A percentile compares a stretch with the other conserved stretches of the same genome.
phyloP scores from a whole-genome alignment of 2,797 vertebrate species.

The Nothura maculosa region DNA sequence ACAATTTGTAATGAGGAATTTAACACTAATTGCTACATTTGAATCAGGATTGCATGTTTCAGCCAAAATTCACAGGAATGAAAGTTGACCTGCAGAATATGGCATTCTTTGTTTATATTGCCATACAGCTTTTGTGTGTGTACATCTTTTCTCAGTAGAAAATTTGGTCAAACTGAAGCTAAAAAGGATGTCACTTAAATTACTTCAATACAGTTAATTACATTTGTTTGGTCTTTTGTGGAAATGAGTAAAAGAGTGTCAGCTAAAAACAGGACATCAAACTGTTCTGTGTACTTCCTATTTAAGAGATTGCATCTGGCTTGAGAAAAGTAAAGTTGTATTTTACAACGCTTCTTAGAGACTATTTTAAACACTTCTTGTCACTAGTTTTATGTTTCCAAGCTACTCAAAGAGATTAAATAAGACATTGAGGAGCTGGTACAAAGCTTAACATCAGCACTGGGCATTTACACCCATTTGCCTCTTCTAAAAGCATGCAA shows the following conservation, averaged over 20 bases:
- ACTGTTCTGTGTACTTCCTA: neutral
- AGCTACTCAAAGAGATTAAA: conserved; percentile 12
- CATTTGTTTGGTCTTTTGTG: conserved; percentile 21
- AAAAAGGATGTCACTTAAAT: conserved; percentile 12
- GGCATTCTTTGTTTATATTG: neutral
- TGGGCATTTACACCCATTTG: neutral
- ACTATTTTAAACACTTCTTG: conserved; percentile 35
- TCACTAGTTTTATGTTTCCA: conserved; percentile 2
- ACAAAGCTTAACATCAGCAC: neutral
- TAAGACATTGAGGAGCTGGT: neutral
- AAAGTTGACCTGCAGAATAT: neutral
- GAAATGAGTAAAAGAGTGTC: neutral
- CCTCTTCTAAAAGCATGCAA: neutral
- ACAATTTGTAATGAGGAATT: neutral
- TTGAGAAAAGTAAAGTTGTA: conserved; percentile 34
- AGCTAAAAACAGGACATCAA: neutral
- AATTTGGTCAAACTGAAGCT: neutral
- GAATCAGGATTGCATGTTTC: neutral
- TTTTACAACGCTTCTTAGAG: neutral
- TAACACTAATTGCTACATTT: neutral
- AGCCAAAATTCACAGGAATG: neutral
- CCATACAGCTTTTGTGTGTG: neutral
- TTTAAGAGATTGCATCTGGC: conserved; percentile 21
- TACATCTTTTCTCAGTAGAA: neutral
- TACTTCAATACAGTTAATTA: conserved; percentile 24